Conservation (phyloP, 2,888 invertebrate genomes). For the Psylliodes chrysocephalus region DNA sequence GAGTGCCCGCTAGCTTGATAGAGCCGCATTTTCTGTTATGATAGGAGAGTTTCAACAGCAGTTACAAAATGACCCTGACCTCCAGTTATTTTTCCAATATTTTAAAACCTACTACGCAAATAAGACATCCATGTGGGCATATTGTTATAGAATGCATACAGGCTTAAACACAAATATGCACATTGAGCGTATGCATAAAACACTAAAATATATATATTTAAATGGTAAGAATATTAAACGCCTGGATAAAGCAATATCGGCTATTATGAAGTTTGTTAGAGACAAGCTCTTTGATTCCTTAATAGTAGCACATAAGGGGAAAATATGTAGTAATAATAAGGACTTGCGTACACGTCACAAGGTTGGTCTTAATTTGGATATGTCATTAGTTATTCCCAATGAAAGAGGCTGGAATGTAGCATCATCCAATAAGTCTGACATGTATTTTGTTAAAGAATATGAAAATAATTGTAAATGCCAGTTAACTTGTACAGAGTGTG, state of each 20-base stretch:
- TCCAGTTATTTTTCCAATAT: slow-evolving; percentile 35
- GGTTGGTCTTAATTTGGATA: no score
- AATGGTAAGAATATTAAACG: no score
- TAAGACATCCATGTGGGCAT: slow-evolving; percentile 20
- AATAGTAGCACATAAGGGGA: no score
- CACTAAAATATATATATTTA: slow-evolving; percentile 43
- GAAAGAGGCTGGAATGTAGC: no score
- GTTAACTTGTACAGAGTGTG: slow-evolving; percentile 31
- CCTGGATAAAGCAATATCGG: no score
- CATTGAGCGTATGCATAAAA: slow-evolving; percentile 41
- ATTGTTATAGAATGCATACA: slow-evolving; percentile 25
- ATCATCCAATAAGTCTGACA: no score
- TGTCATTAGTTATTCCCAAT: no score
- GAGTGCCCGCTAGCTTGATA: no score
- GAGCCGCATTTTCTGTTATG: slow-evolving; percentile 30
- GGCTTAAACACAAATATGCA: slow-evolving; percentile 34
- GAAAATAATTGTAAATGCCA: slow-evolving; percentile 24
- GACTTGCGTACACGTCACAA: no score
- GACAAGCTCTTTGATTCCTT: no score
- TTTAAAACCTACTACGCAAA: slow-evolving; percentile 34
- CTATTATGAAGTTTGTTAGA: no score
- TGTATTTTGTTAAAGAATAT: slow-evolving; percentile 22
- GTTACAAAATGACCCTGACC: slow-evolving; percentile 19
- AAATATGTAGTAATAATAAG: no score
- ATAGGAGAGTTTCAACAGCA: slow-evolving; percentile 20